Evolutionary conservation across 2,888 invertebrate species (phyloP), one percentile per base, ranked within the genome.

Genomic region (Galeopsomyia nigrocyanea): DNA sequence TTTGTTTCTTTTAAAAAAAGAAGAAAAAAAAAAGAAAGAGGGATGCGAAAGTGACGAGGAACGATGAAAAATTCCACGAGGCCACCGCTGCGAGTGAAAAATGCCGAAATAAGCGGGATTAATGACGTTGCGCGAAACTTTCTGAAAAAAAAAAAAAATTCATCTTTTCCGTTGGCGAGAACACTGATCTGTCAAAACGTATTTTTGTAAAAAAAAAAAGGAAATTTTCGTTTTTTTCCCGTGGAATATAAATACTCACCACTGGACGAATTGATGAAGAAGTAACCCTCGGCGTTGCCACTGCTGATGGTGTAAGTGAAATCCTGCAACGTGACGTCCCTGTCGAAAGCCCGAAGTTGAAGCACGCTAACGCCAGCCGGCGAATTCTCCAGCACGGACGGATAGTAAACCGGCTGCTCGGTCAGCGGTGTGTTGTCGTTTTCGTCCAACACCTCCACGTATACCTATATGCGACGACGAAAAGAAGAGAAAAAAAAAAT

Each of bases 351-450:
- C 77, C 89, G 89, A 69, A 98, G 90, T 84, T 91, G 90, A 49
- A 94, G 89, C 68, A 98, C 93, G 76, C 89, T 89, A 75, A 92
- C 90, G 78, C 93, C 94, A 49, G 90, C 88, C 16, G 91, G 90
- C 81, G 94, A 92, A 85, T 95, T 94, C 89, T 97, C 97, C 47
- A 89, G 86, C 75, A 98, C 91, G 46, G 89, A 89, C 3, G 94
- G 94, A 84, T 92, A 91, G 88, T 98, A 98, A 73, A 95, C 92
- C 16, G 98, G 95, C 80, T 91, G 91, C 80, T 91, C 91, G 75
- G 97, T 95, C 87, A 97, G 89, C 67, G 99, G 99, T 56, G 93
- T 92, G 89, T 98, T 96, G 89, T 99, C 99, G 88, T 99, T 99
- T 83, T 94, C 95, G 88, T 99, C 97, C 79, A 92, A 88, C 77